phyloP scores from a whole-genome alignment of 2,888 invertebrate species.

The Neoaliturus tenellus region DNA sequence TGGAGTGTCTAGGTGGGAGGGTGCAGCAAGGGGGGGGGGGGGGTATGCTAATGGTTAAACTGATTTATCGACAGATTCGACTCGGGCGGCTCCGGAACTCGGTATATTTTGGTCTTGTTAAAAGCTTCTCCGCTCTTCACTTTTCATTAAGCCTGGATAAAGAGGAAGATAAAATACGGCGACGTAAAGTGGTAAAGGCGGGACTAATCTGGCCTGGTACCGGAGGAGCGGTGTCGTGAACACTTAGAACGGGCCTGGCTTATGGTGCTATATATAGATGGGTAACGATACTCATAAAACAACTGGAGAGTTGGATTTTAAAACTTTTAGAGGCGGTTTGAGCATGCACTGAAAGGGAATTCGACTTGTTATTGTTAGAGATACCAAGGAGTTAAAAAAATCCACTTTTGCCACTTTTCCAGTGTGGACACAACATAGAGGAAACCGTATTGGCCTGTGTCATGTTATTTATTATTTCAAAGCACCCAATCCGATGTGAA shows the following conservation, averaged over 20 bases:
- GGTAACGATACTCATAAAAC: neutral
- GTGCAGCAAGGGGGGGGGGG: neutral
- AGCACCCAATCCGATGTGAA: too few relatives aligned
- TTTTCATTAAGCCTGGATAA: slow-evolving; percentile 37
- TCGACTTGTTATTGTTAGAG: too few relatives aligned
- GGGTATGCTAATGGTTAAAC: slow-evolving; percentile 25
- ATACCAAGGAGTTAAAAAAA: too few relatives aligned
- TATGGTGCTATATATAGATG: neutral
- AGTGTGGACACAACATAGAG: too few relatives aligned
- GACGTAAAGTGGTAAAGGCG: neutral
- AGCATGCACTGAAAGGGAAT: too few relatives aligned
- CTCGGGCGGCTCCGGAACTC: slow-evolving; percentile 33
- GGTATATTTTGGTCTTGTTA: slow-evolving; percentile 41
- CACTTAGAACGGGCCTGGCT: too few relatives aligned
- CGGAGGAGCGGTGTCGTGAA: neutral
- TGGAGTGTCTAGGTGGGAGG: neutral
- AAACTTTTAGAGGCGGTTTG: too few relatives aligned
- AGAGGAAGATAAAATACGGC: slow-evolving; percentile 24
- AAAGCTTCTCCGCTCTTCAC: slow-evolving; percentile 41
- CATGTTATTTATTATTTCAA: too few relatives aligned
- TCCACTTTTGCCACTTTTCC: too few relatives aligned
- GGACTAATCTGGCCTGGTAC: slow-evolving; percentile 8
- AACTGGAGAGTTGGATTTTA: too few relatives aligned
- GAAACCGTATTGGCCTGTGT: too few relatives aligned
- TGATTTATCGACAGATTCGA: slow-evolving; percentile 41